Conservation (phyloP, 2,113 vertebrate species). For the Lagopus leucura region DNA sequence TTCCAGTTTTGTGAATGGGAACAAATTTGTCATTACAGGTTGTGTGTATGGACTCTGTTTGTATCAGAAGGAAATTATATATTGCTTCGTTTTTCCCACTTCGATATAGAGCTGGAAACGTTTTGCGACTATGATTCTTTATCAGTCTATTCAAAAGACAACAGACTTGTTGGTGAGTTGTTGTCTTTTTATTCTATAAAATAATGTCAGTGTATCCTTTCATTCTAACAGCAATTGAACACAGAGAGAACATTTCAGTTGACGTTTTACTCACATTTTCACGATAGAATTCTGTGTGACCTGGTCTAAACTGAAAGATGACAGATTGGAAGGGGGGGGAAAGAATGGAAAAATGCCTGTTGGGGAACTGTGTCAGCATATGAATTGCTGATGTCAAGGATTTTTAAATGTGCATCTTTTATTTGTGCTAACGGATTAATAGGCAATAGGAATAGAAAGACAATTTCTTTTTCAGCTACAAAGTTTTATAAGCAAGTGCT, state of each 20-base stretch:
- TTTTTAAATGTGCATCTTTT: background rate
- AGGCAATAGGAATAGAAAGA: background rate
- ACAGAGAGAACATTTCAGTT: too few relatives aligned
- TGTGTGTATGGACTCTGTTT: conserved; percentile 80
- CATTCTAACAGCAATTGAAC: too few relatives aligned
- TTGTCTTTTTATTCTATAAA: background rate
- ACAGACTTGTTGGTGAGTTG: conserved; percentile 79
- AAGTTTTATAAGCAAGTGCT: background rate
- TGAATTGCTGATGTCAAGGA: background rate
- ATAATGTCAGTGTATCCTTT: background rate
- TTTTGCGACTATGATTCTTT: conserved; percentile 80
- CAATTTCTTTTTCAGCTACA: background rate
- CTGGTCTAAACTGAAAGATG: too few relatives aligned
- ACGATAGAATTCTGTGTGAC: too few relatives aligned
- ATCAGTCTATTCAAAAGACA: conserved; percentile 70
- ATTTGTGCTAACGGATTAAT: background rate
- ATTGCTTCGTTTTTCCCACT: conserved; percentile 77
- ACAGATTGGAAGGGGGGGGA: too few relatives aligned
- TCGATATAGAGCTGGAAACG: conserved; percentile 79
- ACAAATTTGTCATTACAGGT: conserved; percentile 64
- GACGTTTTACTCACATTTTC: too few relatives aligned
- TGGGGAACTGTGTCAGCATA: background rate
- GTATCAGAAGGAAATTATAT: conserved; percentile 71
- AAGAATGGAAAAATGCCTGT: too few relatives aligned
- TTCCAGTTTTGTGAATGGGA: background rate